Evolutionary conservation across 1,140 invertebrate genomes (phyloP).

Genomic region (Andricus grossulariae): DNA sequence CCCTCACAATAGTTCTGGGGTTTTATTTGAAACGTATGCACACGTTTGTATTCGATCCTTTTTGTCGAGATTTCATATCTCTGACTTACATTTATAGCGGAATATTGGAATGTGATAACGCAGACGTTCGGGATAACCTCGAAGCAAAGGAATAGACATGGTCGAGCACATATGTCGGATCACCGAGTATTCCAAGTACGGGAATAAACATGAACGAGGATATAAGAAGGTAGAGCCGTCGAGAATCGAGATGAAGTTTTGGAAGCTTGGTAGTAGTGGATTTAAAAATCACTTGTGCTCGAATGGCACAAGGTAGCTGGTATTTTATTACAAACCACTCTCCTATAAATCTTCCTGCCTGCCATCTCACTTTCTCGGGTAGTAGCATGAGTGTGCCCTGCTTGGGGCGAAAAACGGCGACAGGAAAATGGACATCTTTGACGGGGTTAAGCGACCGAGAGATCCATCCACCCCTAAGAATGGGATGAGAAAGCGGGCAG

Average conservation of each 20-base stretch:
- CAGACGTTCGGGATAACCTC: constrained; percentile 9
- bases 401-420: constrained; percentile 28
- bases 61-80: neutral
- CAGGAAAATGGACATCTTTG: constrained; percentile 44
- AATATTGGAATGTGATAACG: constrained; percentile 31
- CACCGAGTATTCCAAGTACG: neutral
- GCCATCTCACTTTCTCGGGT: neutral
- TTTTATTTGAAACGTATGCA: neutral
- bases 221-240: constrained; percentile 11
- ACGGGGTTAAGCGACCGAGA: constrained; percentile 21
- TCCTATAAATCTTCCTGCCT: constrained; percentile 44
- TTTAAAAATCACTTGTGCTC: constrained; percentile 40
- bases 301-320: neutral
- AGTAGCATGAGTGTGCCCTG: neutral
- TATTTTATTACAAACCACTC: constrained; percentile 48
- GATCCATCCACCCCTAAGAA: constrained; percentile 12
- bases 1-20: neutral
- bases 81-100: neutral
- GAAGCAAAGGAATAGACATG: neutral
- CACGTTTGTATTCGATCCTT: neutral
- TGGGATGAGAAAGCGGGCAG: neutral
- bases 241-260: neutral
- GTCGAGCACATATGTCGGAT: neutral
- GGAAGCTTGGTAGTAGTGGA: neutral
- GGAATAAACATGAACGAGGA: constrained; percentile 18